Conservation (phyloP, 2,113 vertebrate genomes). For the Pyrgilauda ruficollis region DNA sequence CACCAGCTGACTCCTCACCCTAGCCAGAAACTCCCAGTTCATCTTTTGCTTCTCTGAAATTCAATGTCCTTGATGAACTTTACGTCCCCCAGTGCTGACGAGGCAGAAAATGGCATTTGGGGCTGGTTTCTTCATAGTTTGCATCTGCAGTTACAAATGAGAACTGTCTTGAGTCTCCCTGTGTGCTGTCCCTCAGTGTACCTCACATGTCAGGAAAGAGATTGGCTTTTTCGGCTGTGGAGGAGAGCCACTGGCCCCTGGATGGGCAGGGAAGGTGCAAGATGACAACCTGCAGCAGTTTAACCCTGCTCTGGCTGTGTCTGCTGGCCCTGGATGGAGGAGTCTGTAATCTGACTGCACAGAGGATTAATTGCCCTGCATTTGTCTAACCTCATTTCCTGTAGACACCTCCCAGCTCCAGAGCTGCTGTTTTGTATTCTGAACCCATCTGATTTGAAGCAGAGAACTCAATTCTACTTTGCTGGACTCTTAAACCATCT, state of each 20-base stretch:
- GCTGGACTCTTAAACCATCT: neutral
- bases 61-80: neutral
- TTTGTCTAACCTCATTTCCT: slow-evolving; percentile 44
- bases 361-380: slow-evolving; percentile 24
- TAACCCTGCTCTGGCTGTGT: neutral
- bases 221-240: neutral
- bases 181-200: fast-evolving
- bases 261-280: neutral
- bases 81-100: neutral
- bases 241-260: fast-evolving
- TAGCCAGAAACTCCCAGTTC: neutral
- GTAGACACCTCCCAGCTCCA: neutral
- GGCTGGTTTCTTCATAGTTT: neutral
- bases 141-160: neutral
- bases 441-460: neutral
- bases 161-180: neutral
- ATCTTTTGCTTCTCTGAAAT: neutral
- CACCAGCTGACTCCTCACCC: neutral
- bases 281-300: neutral
- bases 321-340: neutral
- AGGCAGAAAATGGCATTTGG: neutral
- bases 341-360: neutral
- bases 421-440: slow-evolving; percentile 7
- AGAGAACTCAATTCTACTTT: neutral
- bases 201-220: neutral